These are phyloP conservation scores for Acyrthosiphon pisum DNA, from an alignment of 1,140 invertebrate species.

Conservation along the genomic window DNA sequence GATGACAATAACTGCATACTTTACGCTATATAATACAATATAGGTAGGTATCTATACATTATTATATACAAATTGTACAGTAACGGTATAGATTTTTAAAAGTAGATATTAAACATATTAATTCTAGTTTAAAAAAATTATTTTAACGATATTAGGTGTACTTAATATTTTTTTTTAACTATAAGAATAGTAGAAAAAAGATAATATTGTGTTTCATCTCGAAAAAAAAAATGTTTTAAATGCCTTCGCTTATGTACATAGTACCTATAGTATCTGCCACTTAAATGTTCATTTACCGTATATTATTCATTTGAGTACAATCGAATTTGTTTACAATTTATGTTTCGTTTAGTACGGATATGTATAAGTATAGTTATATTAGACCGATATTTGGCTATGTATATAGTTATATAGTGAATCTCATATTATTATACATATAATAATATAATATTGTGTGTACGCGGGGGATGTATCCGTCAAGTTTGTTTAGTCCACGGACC, in stretches of 20 bases:
- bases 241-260: not conserved
- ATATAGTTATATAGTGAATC: not conserved
- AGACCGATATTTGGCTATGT: not conserved
- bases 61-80: no score
- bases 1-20: no score
- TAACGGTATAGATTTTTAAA: not conserved
- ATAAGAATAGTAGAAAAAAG: not conserved
- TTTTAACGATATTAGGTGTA: no score
- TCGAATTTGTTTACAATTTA: slow-evolving; percentile 46
- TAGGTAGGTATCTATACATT: not conserved
- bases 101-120: not conserved
- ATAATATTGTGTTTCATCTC: not conserved
- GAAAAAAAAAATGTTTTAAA: slow-evolving; percentile 8
- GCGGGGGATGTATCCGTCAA: slow-evolving; percentile 43
- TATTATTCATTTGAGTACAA: slow-evolving; percentile 32
- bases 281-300: slow-evolving; percentile 36
- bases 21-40: no score
- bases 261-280: not conserved
- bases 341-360: slow-evolving; percentile 8
- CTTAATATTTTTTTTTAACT: no score
- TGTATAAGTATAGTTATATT: not conserved
- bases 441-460: not conserved
- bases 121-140: not conserved
- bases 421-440: not conserved
- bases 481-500: slow-evolving; percentile 36